A percentile compares a stretch with the other conserved stretches of the same genome.
These are phyloP conservation scores for Epinephelus awoara DNA, from an alignment of 2,797 vertebrate genomes.

Conservation along the genomic window DNA sequence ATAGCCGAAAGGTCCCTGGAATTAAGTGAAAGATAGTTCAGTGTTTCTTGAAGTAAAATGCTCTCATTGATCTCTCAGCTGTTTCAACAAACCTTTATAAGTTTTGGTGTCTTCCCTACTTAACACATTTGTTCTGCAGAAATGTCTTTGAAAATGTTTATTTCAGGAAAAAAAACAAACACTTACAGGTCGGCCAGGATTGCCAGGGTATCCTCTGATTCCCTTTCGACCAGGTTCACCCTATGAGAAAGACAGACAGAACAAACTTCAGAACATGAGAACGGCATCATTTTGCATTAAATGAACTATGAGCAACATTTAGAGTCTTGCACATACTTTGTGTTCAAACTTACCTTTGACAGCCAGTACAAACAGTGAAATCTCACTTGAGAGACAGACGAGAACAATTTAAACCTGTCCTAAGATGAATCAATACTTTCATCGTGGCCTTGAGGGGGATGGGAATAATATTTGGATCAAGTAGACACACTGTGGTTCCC, in stretches of 20 bases:
- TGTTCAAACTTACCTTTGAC: slow-evolving; percentile 43
- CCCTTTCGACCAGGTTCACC: slow-evolving; percentile 89
- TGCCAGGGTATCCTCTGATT: slow-evolving; percentile 82
- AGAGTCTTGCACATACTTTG: neutral
- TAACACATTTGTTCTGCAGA: too few relatives aligned
- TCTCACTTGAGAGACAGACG: neutral
- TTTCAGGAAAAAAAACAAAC: neutral
- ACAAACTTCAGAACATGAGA: neutral
- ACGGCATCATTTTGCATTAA: neutral
- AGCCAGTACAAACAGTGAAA: neutral
- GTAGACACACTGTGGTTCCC: neutral
- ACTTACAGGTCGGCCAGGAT: slow-evolving; percentile 87
- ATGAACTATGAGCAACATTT: neutral
- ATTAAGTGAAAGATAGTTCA: neutral
- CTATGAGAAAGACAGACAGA: slow-evolving; percentile 73
- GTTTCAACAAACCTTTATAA: neutral
- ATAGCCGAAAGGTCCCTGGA: slow-evolving; percentile 85
- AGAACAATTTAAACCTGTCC: neutral
- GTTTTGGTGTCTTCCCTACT: neutral
- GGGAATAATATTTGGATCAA: neutral
- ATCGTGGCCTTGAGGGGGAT: neutral
- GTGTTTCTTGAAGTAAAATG: neutral
- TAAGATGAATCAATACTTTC: neutral
- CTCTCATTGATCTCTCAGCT: neutral
- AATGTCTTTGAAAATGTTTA: neutral